A percentile compares a stretch with the other conserved stretches of the same genome.
Conservation (phyloP, 2,113 vertebrate species). For the Pollachius pollachius region DNA sequence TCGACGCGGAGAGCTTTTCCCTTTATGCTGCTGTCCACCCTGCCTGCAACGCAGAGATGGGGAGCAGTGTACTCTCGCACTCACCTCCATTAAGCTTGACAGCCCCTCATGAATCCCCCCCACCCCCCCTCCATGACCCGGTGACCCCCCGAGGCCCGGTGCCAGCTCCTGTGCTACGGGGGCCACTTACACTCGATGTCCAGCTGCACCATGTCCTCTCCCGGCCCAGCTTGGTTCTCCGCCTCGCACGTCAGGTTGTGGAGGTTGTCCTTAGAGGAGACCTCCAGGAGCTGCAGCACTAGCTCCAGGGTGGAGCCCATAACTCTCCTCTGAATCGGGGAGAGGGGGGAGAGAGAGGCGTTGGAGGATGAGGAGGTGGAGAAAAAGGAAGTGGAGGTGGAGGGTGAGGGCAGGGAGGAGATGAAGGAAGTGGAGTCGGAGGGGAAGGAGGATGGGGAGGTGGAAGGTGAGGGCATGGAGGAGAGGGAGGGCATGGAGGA, state of each 20-base stretch:
- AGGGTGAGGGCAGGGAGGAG: too few relatives aligned
- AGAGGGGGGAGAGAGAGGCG: not conserved
- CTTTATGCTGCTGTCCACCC: conserved; percentile 48
- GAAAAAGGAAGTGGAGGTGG: conserved; percentile 18
- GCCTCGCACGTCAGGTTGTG: conserved; percentile 77
- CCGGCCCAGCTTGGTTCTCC: conserved; percentile 75
- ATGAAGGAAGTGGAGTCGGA: too few relatives aligned
- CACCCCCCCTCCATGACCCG: conserved; percentile 18
- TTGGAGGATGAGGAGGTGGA: not conserved
- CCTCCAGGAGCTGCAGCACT: conserved; percentile 63
- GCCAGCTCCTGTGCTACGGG: conserved; percentile 23
- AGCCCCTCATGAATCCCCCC: conserved; percentile 14
- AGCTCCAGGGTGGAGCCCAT: conserved; percentile 56
- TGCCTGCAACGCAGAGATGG: conserved; percentile 39
- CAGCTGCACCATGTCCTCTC: conserved; percentile 67
- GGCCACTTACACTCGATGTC: conserved; percentile 79
- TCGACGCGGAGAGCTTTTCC: conserved; percentile 48
- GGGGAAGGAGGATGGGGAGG: too few relatives aligned
- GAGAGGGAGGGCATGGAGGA: too few relatives aligned
- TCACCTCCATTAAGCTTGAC: conserved; percentile 57
- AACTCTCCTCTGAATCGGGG: conserved; percentile 48
- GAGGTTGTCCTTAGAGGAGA: conserved; percentile 72
- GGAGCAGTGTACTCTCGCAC: conserved; percentile 42
- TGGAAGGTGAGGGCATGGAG: too few relatives aligned
- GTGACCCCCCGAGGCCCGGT: conserved; percentile 33